Percentiles rank a stretch among this genome's conserved stretches.
phyloP scores from a whole-genome alignment of 2,888 invertebrate species.

The Osmoderma eremita region DNA sequence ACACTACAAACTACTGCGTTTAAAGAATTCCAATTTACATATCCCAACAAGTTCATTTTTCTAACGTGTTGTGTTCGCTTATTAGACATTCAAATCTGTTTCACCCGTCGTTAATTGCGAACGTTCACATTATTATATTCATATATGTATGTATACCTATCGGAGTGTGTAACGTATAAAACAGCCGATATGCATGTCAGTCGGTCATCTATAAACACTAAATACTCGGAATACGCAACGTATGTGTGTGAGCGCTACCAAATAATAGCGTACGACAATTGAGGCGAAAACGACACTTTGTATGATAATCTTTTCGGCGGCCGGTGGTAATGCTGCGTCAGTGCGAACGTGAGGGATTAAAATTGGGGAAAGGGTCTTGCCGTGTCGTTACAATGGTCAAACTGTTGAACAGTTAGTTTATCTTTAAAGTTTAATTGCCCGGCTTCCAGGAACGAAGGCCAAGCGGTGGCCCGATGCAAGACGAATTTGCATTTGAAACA shows the following conservation, averaged over 20 bases:
- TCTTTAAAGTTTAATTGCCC: slow-evolving; percentile 37
- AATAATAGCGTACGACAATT: slow-evolving; percentile 5
- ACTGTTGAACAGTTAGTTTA: slow-evolving; percentile 36
- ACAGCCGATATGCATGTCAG: slow-evolving; percentile 4
- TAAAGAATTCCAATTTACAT: too few relatives aligned
- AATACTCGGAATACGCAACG: slow-evolving; percentile 4
- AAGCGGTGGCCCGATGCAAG: slow-evolving; percentile 37
- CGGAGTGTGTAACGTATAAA: not conserved
- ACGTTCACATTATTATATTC: slow-evolving; percentile 23
- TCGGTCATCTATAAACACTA: slow-evolving; percentile 20
- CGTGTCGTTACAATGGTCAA: slow-evolving; percentile 37
- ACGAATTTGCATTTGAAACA: slow-evolving; percentile 38
- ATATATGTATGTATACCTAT: not conserved
- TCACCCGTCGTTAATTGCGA: slow-evolving; percentile 11
- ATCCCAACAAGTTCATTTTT: too few relatives aligned
- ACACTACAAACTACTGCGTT: too few relatives aligned
- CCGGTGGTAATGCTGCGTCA: slow-evolving; percentile 8
- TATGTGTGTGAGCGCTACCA: slow-evolving; percentile 6
- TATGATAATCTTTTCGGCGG: slow-evolving; percentile 14
- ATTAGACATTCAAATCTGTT: slow-evolving; percentile 5
- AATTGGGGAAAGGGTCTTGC: slow-evolving; percentile 33
- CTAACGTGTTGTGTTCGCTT: too few relatives aligned
- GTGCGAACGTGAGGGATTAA: slow-evolving; percentile 35
- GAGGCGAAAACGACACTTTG: slow-evolving; percentile 27
- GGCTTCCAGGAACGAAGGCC: slow-evolving; percentile 36